Conservation (phyloP, 2,797 vertebrate species). For the Labroides dimidiatus region DNA sequence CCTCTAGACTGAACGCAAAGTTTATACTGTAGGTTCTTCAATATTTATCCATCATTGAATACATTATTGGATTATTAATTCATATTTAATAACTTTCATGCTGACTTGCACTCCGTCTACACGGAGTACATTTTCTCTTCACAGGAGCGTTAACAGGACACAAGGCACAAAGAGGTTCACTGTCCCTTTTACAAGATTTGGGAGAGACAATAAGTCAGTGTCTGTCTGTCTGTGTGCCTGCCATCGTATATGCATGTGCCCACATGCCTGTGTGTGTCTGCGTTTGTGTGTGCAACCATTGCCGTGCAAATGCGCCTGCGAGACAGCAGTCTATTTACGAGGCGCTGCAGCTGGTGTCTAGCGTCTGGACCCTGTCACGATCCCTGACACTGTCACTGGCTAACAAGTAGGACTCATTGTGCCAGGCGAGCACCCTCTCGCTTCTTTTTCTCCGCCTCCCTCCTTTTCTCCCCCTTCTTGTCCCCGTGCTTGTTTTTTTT, state of each 20-base stretch:
- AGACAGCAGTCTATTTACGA: slow-evolving; percentile 87
- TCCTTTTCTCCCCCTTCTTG: slow-evolving; percentile 25
- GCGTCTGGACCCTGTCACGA: slow-evolving; percentile 87
- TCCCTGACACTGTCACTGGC: slow-evolving; percentile 86
- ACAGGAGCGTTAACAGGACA: slow-evolving; percentile 65
- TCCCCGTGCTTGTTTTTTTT: slow-evolving; percentile 58
- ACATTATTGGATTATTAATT: slow-evolving; percentile 34
- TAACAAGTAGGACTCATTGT: slow-evolving; percentile 86
- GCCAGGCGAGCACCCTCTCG: slow-evolving; percentile 75
- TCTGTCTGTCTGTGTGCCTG: slow-evolving; percentile 79
- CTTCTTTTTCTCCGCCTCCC: slow-evolving; percentile 47
- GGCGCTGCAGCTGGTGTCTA: slow-evolving; percentile 87
- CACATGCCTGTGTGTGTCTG: slow-evolving; percentile 75
- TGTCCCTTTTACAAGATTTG: slow-evolving; percentile 83
- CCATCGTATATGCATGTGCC: slow-evolving; percentile 78
- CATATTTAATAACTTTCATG: slow-evolving; percentile 39
- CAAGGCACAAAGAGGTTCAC: slow-evolving; percentile 76
- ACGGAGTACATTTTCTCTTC: slow-evolving; percentile 46
- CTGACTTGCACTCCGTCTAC: slow-evolving; percentile 31
- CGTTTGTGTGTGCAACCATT: slow-evolving; percentile 54
- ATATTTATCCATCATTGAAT: slow-evolving; percentile 29
- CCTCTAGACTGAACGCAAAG: slow-evolving; percentile 9
- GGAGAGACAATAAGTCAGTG: slow-evolving; percentile 82
- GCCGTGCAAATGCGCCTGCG: slow-evolving; percentile 81
- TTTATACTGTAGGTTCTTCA: slow-evolving; percentile 23